Evolutionary conservation across 2,797 vertebrate species (phyloP), one percentile per base, ranked within the genome.

Genomic region (Syngnathus rostellatus): DNA sequence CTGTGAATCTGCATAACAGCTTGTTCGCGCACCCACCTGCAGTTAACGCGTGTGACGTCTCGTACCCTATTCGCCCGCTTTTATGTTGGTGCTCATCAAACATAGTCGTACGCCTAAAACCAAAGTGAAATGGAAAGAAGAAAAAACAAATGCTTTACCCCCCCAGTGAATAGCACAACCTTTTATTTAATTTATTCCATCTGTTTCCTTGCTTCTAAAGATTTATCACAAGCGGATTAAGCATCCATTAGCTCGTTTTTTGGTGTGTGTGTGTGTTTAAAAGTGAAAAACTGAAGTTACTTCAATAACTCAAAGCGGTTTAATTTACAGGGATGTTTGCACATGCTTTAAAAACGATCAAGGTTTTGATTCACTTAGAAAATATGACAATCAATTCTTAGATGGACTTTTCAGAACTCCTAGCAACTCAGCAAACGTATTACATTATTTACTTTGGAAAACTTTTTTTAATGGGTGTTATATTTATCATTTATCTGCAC

Each of bases 1-100:
- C 48, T 65, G 46, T 60, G 48, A 59, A 72, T 78, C 43, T 68
- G 41, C 65, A 72, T 68, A 50, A 50, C 46, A 59, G 62, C 67
- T 46, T 41, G 41, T 12, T 64, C 17, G 14, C 50, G 67, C 31
- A 69, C 51, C 64, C 46, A 48, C 64, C 43, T 50, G 12, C 23
- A 12, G 25, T 60, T 31, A 46, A 40, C 3, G 14, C 57, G 63
- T 62, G 67, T 64, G 75, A 19, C 40, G 53, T 61, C 37, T 41
- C 68, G 6, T 43, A 62, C 41, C 12, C 12, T 5, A 25, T 9
- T 41, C 25, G 19, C n/a, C 40, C 25, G 59, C 5, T 45, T 23
- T 62, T 17, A 62, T 45, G 41, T 23, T 45, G 1, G 14, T 6
- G 41, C 59, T 57, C 55, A 16, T 57, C 31, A 37, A 54, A 54